Evolutionary conservation across 2,888 invertebrate genomes (phyloP), one percentile per base, ranked within the genome.

Genomic region (Apodemia duryi): DNA sequence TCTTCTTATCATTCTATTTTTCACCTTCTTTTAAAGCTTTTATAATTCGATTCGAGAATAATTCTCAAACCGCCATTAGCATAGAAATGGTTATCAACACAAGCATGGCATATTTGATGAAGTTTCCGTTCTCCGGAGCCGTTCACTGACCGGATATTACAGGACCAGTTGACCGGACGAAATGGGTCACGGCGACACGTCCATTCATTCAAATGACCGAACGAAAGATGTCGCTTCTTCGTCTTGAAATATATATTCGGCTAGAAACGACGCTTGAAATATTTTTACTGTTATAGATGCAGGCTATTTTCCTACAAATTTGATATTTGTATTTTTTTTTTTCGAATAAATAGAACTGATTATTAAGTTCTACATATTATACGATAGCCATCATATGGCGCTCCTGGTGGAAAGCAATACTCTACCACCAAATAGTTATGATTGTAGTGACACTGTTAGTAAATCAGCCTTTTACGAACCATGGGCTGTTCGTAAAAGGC

Each of bases 91-190:
- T 72, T 73, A 76, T 74, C 75, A 73, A 71, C 72, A 70, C 65
- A 52, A 66, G 69, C 73, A 71, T 71, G 74, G 71, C 73, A 77
- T 73, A 77, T 77, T 74, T 78, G 78, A 77, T 76, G 76, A 75
- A 76, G 75, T 77, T 76, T 77, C 77, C 77, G 75, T 66, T 68
- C 71, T 68, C 70, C 67, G 69, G 72, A 69, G 70, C 68, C 77
- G 75, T 73, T 78, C 75, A 74, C 68, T 73, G 74, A 72, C 77
- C 77, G 75, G 78, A 78, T 78, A 78, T 78, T 78, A 73, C 70
- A 70, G 64, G 72, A 71, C 71, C 73, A 72, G 68, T 71, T 73
- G 73, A 74, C 73, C 74, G 75, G 70, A 73, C 68, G 74, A 70
- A 74, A 70, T 72, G 70, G 75, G 76, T 74, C 73, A 73, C 71